Conservation (phyloP, 2,113 vertebrate species). For the Dicentrarchus labrax region DNA sequence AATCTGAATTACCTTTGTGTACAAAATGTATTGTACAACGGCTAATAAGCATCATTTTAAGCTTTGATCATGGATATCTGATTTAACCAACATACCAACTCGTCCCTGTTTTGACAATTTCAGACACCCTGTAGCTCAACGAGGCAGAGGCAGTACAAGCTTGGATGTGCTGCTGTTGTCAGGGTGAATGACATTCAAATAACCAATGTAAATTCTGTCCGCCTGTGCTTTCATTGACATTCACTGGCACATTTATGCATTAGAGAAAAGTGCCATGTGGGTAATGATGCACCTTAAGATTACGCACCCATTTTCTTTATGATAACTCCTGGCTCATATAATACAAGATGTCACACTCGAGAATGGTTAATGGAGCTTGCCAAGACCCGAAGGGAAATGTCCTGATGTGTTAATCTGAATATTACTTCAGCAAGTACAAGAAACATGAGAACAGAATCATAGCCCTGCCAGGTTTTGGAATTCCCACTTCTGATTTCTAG, state of each 20-base stretch:
- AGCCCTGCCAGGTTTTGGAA: background rate
- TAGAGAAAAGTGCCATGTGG: background rate
- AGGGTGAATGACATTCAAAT: constrained; percentile 5
- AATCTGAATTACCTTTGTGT: background rate
- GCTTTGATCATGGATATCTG: too few relatives aligned
- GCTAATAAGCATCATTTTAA: background rate
- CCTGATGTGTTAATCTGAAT: background rate
- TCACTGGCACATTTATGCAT: background rate
- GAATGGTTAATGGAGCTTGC: constrained; percentile 6
- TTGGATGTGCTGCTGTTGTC: background rate
- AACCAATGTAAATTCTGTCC: constrained; percentile 12
- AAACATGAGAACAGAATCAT: constrained; percentile 17
- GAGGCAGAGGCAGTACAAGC: constrained; percentile 7
- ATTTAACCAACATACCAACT: constrained; percentile 4
- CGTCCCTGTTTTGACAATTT: background rate
- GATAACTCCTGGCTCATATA: constrained; percentile 13
- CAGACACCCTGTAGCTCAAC: background rate
- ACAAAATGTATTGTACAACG: background rate
- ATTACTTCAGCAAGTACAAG: constrained; percentile 25
- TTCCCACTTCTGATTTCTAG: background rate
- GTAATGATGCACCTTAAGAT: background rate
- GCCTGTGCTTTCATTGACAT: constrained; percentile 1
- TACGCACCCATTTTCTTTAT: background rate
- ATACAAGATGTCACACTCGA: constrained; percentile 10
- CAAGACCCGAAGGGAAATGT: background rate